Evolutionary conservation across 2,888 invertebrate species (phyloP), one percentile per base, ranked within the genome.

Genomic region (Fragum fragum): DNA sequence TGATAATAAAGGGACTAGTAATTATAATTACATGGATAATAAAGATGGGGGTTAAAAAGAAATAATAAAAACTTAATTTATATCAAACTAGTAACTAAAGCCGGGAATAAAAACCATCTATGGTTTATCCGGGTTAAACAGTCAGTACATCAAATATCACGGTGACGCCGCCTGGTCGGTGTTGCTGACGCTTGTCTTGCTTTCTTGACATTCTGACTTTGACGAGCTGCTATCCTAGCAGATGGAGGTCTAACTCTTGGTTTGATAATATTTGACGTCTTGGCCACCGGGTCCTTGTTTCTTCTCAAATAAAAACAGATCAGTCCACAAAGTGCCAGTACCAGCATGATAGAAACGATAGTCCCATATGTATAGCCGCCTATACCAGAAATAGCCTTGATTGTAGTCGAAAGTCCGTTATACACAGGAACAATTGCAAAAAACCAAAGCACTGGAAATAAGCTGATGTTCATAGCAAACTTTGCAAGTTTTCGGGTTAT

Each of bases 351-450:
- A 14, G 55, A n/a, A 23, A 28, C 71, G 6, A 72, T 21, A 14
- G 57, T 16, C 1, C 29, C 29, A 26, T 57, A 72, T 11, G 21
- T 18, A 16, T 32, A 14, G 11, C 36, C 55, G 18, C 26, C 32
- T 14, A 11, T 1, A 7, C 71, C 71, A 0, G 57, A 57, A 32
- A 36, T 21, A 26, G 57, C 21, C 36, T n/a, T 32, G 36, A 72
- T 9, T n/a, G 32, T 32, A 29, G 55, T 32, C 0, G 57, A 57
- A 9, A 53, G 26, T 57, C 71, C 71, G 57, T 52, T 71, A 55
- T 78, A 72, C 36, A 75, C 18, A 32, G 63, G 63, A n/a, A 63
- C n/a, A 21, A 63, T 32, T 7, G 63, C 63, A n/a, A 36, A 63
- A 63, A 36, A 63, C 63, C 63, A 63, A 1, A 63, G 63, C 0